Conservation (phyloP, 2,113 vertebrate genomes). For the Syngnathoides biaculeatus region DNA sequence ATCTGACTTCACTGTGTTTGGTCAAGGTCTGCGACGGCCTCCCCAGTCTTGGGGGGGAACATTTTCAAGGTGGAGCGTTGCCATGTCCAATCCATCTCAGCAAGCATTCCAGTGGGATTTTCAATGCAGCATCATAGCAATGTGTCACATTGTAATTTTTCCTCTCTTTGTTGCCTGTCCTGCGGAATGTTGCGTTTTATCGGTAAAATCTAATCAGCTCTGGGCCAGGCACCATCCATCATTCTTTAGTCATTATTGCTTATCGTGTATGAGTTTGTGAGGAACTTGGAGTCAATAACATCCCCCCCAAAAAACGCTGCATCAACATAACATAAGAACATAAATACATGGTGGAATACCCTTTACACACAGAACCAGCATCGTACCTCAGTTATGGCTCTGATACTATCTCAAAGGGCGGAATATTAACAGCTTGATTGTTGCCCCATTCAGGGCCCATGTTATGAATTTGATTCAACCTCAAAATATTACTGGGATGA, state of each 20-base stretch:
- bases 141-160: background rate
- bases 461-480: too few relatives aligned
- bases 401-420: background rate
- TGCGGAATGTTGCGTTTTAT: background rate
- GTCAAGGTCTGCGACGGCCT: slow-evolving; percentile 22
- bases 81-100: background rate
- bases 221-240: background rate
- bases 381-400: too few relatives aligned
- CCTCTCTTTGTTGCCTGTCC: background rate
- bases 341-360: background rate
- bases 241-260: background rate
- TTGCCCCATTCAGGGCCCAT: background rate
- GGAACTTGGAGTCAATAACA: background rate
- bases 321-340: background rate
- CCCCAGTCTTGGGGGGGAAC: background rate
- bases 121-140: background rate
- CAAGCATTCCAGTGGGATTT: background rate
- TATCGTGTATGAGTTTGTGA: background rate
- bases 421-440: background rate
- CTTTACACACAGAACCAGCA: too few relatives aligned
- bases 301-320: background rate
- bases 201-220: background rate
- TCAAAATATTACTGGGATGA: too few relatives aligned
- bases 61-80: background rate
- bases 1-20: slow-evolving; percentile 31